Evolutionary conservation across 2,113 vertebrate species (phyloP).

Genomic region (Hepsetus odoe): DNA sequence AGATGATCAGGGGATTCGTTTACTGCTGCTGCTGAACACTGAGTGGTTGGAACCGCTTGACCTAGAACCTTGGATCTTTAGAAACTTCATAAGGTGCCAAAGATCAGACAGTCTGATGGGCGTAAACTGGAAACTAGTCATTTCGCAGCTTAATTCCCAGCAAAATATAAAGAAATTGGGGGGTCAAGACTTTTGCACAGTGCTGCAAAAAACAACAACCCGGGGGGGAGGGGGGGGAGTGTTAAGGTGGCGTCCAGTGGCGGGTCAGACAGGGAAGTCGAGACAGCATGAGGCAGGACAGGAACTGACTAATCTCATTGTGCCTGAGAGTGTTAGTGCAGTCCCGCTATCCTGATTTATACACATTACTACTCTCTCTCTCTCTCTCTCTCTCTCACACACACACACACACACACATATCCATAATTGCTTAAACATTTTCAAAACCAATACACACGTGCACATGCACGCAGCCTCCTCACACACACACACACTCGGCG

Average conservation of each 20-base stretch:
- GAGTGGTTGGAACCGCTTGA: too few relatives aligned
- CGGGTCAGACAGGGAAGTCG: conserved; percentile 8
- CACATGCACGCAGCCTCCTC: conserved; percentile 16
- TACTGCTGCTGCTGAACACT: too few relatives aligned
- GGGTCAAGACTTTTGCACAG: too few relatives aligned
- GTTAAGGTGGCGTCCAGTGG: background rate
- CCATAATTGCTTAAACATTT: too few relatives aligned
- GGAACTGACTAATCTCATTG: conserved; percentile 59
- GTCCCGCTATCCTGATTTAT: background rate
- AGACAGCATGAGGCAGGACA: conserved; percentile 44
- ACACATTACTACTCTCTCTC: conserved; percentile 6
- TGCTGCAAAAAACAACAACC: too few relatives aligned
- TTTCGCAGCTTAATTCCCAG: too few relatives aligned
- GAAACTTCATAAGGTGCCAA: too few relatives aligned
- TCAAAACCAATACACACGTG: background rate
- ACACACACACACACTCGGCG: background rate
- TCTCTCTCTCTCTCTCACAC: background rate
- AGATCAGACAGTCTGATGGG: too few relatives aligned
- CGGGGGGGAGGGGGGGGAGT: background rate
- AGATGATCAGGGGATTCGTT: too few relatives aligned
- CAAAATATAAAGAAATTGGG: too few relatives aligned
- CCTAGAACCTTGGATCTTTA: too few relatives aligned
- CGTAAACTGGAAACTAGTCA: too few relatives aligned
- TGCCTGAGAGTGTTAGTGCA: conserved; percentile 36
- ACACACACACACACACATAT: background rate